Evolutionary conservation across 2,888 invertebrate species (phyloP).

Genomic region (Epistrophella euchroma): DNA sequence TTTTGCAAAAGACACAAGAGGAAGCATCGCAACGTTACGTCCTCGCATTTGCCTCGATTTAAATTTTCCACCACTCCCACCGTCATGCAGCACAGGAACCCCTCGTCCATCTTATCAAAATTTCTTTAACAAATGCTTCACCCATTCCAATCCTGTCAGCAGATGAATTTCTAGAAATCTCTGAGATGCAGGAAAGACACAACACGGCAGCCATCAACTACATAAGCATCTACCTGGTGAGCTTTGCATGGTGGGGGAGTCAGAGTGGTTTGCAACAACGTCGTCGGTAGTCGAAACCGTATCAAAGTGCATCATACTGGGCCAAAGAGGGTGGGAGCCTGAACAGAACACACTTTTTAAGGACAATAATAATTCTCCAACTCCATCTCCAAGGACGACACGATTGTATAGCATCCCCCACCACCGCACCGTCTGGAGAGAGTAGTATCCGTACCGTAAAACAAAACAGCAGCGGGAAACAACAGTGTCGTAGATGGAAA

Average conservation of each 20-base stretch:
- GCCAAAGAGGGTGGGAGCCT: conserved; percentile 46
- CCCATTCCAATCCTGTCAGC: conserved; percentile 57
- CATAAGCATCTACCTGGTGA: conserved; percentile 40
- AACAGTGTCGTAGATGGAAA: conserved; percentile 37
- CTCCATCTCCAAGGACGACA: conserved; percentile 58
- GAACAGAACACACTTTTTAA: conserved; percentile 37
- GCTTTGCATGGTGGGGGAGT: background rate
- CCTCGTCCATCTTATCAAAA: conserved; percentile 5
- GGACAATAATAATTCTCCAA: conserved; percentile 65
- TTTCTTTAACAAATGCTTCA: conserved; percentile 42
- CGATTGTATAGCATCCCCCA: conserved; percentile 44
- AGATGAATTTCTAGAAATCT: conserved; percentile 54
- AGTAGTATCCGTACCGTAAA: background rate
- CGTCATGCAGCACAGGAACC: conserved; percentile 1
- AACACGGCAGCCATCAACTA: conserved; percentile 30
- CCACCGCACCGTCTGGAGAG: background rate
- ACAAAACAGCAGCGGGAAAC: conserved; percentile 56
- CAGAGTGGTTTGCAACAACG: conserved; percentile 36
- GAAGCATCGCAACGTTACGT: conserved; percentile 31
- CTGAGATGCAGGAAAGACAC: conserved; percentile 49
- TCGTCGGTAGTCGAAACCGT: conserved; percentile 28
- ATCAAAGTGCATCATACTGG: conserved; percentile 66
- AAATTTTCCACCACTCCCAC: conserved; percentile 6
- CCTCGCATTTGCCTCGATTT: conserved; percentile 29
- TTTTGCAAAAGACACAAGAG: conserved; percentile 69